Evolutionary conservation across 92 coral and sea anemone genomes (phyloP), one percentile per base, ranked within the genome.

Genomic region (Porites evermanni): DNA sequence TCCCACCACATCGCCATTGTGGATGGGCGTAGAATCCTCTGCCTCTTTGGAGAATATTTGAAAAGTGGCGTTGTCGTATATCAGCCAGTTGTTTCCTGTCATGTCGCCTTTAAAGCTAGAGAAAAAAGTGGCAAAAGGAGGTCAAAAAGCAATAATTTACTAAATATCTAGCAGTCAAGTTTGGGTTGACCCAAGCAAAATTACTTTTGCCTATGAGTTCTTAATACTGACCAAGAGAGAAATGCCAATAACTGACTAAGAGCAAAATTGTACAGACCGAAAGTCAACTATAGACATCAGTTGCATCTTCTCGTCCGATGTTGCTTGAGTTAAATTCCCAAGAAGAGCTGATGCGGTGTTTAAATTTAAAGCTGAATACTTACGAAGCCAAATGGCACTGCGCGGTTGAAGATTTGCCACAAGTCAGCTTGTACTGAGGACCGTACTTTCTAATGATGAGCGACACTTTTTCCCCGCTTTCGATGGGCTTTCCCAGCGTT

Each of bases 1-100:
- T 10, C 86, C 96, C 19, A 91, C 93, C 24, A 84, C 83, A 50
- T 93, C 96, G 10, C 92, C 94, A 67, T 80, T 84, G 69, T 90
- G 92, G 51, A 93, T 67, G 16, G 94, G 93, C 5, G 70, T 51
- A 2, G 92, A 93, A 79, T 90, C 92, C 2, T 58, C 71, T 17
- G 85, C 87, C 17, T 76, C 19, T 26, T 64, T 86, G 24, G 95
- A 84, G 83, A 77, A 90, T 76, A 93, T 87, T 77, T 86, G 88
- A 70, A 93, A 93, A 0, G 83, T 80, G n/a, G 79, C 89, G 63
- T 65, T 65, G 18, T 67, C 51, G 13, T 75, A 72, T 16, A 7
- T 0, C 67, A 93, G 75, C 88, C 92, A 91, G 86, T 58, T 11
- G 86, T 65, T 76, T 63, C 92, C 88, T 9, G 67, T 79, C 80